Base-by-base conservation (phyloP, 2,113 vertebrate species). In the Grantiella picta region DNA sequence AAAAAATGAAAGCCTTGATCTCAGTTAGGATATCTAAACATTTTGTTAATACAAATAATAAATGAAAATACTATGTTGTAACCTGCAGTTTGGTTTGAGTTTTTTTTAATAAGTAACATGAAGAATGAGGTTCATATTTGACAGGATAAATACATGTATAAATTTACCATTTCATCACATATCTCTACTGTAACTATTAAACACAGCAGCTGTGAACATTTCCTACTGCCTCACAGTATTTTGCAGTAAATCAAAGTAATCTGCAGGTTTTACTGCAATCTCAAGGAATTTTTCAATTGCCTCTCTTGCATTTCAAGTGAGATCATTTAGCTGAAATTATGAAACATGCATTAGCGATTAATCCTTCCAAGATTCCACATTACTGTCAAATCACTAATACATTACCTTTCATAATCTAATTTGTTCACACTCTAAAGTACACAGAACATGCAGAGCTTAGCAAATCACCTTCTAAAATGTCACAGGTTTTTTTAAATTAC, bases 381-480 rank as follows among this genome's bases (percentile, higher is more conserved):
- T 83, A 89, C 91, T 94, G 92, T 93, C 89, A 95, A 94, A 78
- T 91, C 85, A 86, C 84, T 77, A 97, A 97, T 96, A 92, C 96
- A 91, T 88, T 91, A 90, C 80, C 78, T 96, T 96, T 95, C 82
- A 91, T 94, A 92, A 94, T 86, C 92, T 94, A 73, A 85, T 92
- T 96, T 90, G 90, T 80, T 94, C 95, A 95, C 94, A 92, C 88
- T 95, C 90, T 94, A 94, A 97, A 95, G 94, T 95, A 96, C 84
- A 94, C 92, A 96, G 68, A 95, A 96, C 95, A 95, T 89, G 82
- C 85, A 91, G 72, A 96, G 80, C 69, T 90, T 89, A 94, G 73
- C 93, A 96, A 93, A 73, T 36, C 11, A 31, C n/a, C 76, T 94
- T 80, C 83, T 94, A 70, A 95, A 92, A 95, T 91, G 75, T 79